Evolutionary conservation across 1,140 invertebrate genomes (phyloP), one percentile per base, ranked within the genome.

Genomic region (Leptinotarsa lineolata): DNA sequence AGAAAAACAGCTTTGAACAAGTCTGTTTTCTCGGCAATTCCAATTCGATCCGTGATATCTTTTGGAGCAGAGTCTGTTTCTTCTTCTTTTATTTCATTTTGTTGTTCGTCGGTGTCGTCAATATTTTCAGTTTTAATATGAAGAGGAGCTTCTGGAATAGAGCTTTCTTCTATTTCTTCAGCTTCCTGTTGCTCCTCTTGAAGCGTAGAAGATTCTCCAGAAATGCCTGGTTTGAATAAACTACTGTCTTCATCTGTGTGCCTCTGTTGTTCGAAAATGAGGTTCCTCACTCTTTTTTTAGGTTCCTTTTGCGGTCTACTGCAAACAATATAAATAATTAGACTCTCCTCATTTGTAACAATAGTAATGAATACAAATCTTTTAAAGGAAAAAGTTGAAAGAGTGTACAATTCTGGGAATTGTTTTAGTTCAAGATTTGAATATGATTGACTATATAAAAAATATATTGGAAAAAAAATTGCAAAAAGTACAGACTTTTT

Each of bases 251-350:
- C 68, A 24, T 82, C 82, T 13, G 60, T 20, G 72, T 81, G 76
- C 70, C 82, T 82, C 58, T 82, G 80, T 66, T 81, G 81, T 75
- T 84, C 81, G 61, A 84, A 84, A 64, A 84, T 83, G 3, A 84
- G 75, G 74, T 83, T 82, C 63, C 81, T 81, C 1, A 78, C 81
- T 45, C 78, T 74, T 30, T 78, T 82, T 72, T 70, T 79, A 30
- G 75, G 75, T 48, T 75, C 76, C n/a, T 71, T 44, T 58, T 78
- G 74, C 22, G 77, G 65, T 64, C 77, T 78, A 20, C 83, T 84
- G 65, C 73, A 81, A 81, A 65, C 54, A 0, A 54, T 15, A 24
- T 21, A 24, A 39, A 39, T 39, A 39, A 39, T 39, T 39, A 3
- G n/a, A n/a, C n/a, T n/a, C n/a, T n/a, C n/a, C n/a, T n/a, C n/a